These are phyloP conservation scores for Chironomus striatipennis DNA, from an alignment of 1,140 invertebrate species.

Conservation along the genomic window DNA sequence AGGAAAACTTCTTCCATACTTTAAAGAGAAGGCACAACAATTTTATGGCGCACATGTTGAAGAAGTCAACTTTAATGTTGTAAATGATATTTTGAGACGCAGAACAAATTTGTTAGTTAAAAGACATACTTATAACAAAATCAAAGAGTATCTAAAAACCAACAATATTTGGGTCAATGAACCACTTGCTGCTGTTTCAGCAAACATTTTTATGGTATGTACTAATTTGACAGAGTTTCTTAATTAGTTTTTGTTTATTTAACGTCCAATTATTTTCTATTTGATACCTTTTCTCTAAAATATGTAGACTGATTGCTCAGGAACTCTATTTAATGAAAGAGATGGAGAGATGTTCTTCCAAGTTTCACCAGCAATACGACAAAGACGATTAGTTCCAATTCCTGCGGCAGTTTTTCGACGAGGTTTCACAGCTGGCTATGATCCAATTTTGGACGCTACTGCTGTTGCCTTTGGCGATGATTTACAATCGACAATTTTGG, in stretches of 20 bases:
- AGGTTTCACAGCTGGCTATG: constrained; percentile 71
- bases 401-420: constrained; percentile 67
- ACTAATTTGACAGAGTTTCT: neutral
- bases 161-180: constrained; percentile 58
- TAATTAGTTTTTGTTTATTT: constrained; percentile 25
- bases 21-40: constrained; percentile 73
- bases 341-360: constrained; percentile 80
- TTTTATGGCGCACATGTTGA: constrained; percentile 78
- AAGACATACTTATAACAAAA: constrained; percentile 65
- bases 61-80: constrained; percentile 70
- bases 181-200: constrained; percentile 65
- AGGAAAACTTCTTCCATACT: constrained; percentile 70
- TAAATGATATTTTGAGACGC: constrained; percentile 64
- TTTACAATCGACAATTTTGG: constrained; percentile 63
- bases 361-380: constrained; percentile 64
- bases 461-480: constrained; percentile 64
- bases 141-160: constrained; percentile 63
- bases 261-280: constrained; percentile 24
- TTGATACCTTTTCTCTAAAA: constrained; percentile 16
- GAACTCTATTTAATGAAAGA: constrained; percentile 57
- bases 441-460: constrained; percentile 70
- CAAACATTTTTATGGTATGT: constrained; percentile 65
- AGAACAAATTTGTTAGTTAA: constrained; percentile 70
- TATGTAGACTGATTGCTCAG: constrained; percentile 63
- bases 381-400: constrained; percentile 67